Conservation (phyloP, 1,140 invertebrate genomes). For the Cydia splendana region DNA sequence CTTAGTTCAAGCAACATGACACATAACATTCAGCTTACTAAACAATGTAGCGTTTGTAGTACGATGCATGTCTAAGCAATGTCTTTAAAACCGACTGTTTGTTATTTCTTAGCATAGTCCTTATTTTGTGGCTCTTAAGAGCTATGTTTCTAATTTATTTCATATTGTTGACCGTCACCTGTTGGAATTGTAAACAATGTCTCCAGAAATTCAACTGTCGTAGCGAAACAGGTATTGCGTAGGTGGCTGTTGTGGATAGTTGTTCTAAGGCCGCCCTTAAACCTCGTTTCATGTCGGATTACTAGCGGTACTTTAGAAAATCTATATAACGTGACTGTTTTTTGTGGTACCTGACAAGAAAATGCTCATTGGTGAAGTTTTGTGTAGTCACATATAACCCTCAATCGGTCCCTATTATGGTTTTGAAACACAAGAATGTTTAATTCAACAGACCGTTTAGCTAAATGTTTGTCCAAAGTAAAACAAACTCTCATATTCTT, state of each 20-base stretch:
- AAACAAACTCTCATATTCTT: conserved; percentile 61
- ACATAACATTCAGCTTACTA: conserved; percentile 1
- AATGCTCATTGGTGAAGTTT: no score
- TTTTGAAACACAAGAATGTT: not conserved
- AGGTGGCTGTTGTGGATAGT: conserved; percentile 22
- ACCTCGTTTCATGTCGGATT: not conserved
- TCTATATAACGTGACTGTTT: not conserved
- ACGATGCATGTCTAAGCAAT: conserved; percentile 18
- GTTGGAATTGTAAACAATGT: conserved; percentile 61
- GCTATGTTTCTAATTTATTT: conserved; percentile 17
- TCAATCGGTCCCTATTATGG: not conserved
- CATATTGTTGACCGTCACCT: conserved; percentile 50
- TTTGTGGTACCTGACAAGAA: not conserved
- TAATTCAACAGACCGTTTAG: conserved; percentile 38
- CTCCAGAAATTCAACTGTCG: conserved; percentile 48
- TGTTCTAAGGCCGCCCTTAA: conserved; percentile 2
- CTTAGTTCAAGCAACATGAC: conserved; percentile 5
- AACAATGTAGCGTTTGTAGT: conserved; percentile 15
- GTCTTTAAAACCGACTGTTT: conserved; percentile 3
- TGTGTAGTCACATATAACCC: no score
- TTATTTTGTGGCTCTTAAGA: not conserved
- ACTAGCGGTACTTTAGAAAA: not conserved
- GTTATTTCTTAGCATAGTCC: not conserved
- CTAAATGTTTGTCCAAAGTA: conserved; percentile 58
- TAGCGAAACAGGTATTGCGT: conserved; percentile 46